Conservation (phyloP, 1,140 invertebrate genomes). For the Drosophila prosaltans region DNA sequence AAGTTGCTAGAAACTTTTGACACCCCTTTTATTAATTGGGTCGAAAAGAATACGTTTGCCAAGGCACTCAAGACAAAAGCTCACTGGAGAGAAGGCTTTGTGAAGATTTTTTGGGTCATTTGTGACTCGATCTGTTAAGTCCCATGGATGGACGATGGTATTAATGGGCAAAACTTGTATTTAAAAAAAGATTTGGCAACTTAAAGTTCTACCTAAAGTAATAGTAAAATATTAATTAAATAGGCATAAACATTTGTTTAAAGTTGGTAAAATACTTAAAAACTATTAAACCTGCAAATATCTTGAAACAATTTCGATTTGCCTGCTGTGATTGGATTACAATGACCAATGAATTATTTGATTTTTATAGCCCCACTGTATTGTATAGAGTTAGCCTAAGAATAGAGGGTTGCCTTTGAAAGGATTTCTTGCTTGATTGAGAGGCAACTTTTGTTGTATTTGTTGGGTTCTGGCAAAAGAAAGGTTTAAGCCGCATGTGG, state of each 20-base stretch:
- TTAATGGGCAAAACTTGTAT: not conserved
- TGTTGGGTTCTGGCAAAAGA: slow-evolving; percentile 17
- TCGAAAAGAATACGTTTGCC: slow-evolving; percentile 8
- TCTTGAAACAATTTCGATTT: not conserved
- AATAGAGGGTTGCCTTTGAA: slow-evolving; percentile 33
- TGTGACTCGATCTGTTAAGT: slow-evolving; percentile 46
- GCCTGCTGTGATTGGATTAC: not conserved
- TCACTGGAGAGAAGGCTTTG: slow-evolving; percentile 35
- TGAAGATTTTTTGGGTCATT: slow-evolving; percentile 40
- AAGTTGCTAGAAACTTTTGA: slow-evolving; percentile 50
- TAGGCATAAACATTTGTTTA: no score
- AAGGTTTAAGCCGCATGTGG: slow-evolving; percentile 62
- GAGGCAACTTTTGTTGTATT: slow-evolving; percentile 50
- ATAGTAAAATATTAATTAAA: no score
- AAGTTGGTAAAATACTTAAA: not conserved
- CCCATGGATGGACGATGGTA: slow-evolving; percentile 11
- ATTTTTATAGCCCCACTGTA: slow-evolving; percentile 38
- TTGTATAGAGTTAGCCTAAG: slow-evolving; percentile 25
- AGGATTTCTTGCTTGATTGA: slow-evolving; percentile 54
- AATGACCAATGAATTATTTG: not conserved
- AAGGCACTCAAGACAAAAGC: slow-evolving; percentile 44
- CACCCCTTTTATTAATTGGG: slow-evolving; percentile 49
- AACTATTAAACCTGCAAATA: slow-evolving; percentile 3
- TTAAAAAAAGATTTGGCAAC: no score
- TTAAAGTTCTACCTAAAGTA: no score